These are phyloP conservation scores for Plutella xylostella DNA, from an alignment of 2,888 invertebrate species.

Conservation along the genomic window DNA sequence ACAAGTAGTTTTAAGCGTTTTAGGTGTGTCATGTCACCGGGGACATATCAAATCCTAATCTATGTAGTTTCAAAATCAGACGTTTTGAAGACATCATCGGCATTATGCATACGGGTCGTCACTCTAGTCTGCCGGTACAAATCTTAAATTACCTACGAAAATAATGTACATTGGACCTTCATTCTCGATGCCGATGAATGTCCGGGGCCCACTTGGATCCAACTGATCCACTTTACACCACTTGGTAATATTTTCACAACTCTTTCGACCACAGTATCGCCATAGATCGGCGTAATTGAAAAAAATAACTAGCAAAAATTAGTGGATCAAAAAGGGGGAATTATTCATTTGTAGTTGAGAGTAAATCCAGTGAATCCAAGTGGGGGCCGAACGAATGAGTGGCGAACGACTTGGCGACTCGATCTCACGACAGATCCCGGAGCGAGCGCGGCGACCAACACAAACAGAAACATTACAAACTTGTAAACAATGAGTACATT, in stretches of 20 bases:
- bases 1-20: conserved; percentile 62
- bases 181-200: conserved; percentile 42
- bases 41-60: conserved; percentile 33
- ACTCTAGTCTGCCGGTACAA: conserved; percentile 35
- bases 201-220: no score
- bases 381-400: no score
- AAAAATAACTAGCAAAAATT: no score
- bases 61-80: conserved; percentile 37
- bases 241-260: no score
- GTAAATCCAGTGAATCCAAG: no score
- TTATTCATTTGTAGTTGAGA: no score
- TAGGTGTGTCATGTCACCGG: conserved; percentile 39
- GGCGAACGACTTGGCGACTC: conserved; percentile 27
- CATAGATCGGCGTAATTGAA: no score
- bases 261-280: no score
- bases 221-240: no score
- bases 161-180: conserved; percentile 56
- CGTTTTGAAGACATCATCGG: conserved; percentile 40
- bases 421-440: not conserved
- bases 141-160: conserved; percentile 56
- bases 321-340: no score
- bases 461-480: not conserved
- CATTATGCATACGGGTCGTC: conserved; percentile 21
- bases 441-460: not conserved
- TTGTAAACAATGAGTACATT: conserved; percentile 44